Evolutionary conservation across 2,797 vertebrate species (phyloP).

Genomic region (Sciurus carolinensis): DNA sequence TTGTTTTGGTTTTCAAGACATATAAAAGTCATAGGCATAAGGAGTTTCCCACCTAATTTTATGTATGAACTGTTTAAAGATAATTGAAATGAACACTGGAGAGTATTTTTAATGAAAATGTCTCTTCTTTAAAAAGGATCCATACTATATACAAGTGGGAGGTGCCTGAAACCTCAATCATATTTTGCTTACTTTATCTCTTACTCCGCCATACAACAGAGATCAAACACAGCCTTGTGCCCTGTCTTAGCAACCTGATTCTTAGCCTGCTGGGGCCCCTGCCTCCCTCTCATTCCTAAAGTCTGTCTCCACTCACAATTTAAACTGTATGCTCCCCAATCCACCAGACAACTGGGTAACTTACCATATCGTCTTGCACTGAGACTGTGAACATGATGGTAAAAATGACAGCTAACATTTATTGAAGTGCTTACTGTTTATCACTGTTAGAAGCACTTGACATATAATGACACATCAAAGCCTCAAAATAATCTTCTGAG

Average conservation of each 20-base stretch:
- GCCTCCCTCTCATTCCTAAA: background rate
- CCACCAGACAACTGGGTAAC: background rate
- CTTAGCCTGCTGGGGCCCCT: background rate
- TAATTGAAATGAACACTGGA: slow-evolving; percentile 15
- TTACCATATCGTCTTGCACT: background rate
- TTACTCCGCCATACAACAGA: background rate
- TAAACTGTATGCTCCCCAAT: background rate
- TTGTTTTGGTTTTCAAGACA: background rate
- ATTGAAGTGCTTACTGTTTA: background rate
- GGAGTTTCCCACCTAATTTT: background rate
- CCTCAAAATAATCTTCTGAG: background rate
- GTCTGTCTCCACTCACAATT: background rate
- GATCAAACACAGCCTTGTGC: background rate
- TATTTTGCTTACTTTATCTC: background rate
- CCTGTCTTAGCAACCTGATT: background rate
- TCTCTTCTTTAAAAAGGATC: background rate
- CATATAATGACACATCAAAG: background rate
- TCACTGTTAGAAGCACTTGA: background rate
- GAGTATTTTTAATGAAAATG: background rate
- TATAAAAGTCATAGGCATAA: background rate
- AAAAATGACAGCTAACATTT: background rate
- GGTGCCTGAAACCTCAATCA: background rate
- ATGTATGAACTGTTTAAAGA: background rate
- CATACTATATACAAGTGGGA: background rate
- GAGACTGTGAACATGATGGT: background rate